phyloP scores from a whole-genome alignment of 2,888 invertebrate species.

The Sacculina carcini region DNA sequence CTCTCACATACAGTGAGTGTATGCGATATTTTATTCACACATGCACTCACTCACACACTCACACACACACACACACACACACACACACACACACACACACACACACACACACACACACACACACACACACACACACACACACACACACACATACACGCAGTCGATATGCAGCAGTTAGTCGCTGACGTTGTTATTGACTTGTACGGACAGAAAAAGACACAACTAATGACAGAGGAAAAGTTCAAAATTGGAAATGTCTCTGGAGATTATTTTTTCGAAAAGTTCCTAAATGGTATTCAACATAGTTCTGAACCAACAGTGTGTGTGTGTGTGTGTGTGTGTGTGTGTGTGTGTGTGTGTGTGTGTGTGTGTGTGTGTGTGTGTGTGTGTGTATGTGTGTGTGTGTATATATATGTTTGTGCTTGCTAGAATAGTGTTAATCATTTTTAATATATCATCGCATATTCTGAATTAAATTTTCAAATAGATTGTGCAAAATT shows the following conservation, averaged over 20 bases:
- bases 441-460: too few relatives aligned
- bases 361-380: slow-evolving; percentile 1
- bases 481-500: too few relatives aligned
- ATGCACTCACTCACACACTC: slow-evolving; percentile 1
- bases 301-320: too few relatives aligned
- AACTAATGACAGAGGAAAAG: too few relatives aligned
- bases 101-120: neutral
- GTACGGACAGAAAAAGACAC: too few relatives aligned
- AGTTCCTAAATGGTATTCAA: neutral
- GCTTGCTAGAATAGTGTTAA: too few relatives aligned
- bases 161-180: too few relatives aligned
- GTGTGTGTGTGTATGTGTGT: neutral
- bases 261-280: neutral
- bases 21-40: neutral
- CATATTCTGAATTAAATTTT: too few relatives aligned
- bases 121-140: neutral
- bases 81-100: neutral
- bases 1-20: neutral
- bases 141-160: neutral
- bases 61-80: slow-evolving; percentile 4
- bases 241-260: too few relatives aligned
- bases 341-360: slow-evolving; percentile 4
- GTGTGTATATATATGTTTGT: neutral
- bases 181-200: too few relatives aligned
- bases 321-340: slow-evolving; percentile 3